These are phyloP conservation scores for Cheumatopsyche charites DNA, from an alignment of 1,140 invertebrate species.

Conservation along the genomic window DNA sequence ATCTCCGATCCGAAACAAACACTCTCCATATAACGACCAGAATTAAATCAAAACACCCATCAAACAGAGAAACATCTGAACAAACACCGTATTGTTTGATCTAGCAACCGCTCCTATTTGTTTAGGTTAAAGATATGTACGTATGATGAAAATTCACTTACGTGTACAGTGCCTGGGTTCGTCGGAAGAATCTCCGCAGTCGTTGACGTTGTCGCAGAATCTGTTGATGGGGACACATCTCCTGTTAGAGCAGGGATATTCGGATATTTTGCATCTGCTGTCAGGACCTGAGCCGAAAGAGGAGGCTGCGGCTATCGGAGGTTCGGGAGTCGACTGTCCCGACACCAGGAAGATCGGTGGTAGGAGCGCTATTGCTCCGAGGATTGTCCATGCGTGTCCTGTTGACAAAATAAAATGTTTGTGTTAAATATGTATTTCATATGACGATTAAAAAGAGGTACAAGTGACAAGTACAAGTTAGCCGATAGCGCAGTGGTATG, in stretches of 20 bases:
- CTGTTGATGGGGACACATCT: slow-evolving; percentile 79
- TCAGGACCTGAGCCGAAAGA: slow-evolving; percentile 56
- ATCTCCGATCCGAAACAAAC: too few species aligned
- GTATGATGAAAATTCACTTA: slow-evolving; percentile 63
- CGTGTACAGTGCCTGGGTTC: slow-evolving; percentile 85
- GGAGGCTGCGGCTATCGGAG: slow-evolving; percentile 48
- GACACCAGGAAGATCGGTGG: slow-evolving; percentile 8
- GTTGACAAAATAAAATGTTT: background rate
- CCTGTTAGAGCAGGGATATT: slow-evolving; percentile 80
- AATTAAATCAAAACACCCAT: too few species aligned
- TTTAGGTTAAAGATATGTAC: too few species aligned
- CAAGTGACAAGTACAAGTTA: too few species aligned
- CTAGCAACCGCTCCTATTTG: too few species aligned
- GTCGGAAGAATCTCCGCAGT: slow-evolving; percentile 85
- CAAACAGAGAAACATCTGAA: too few species aligned
- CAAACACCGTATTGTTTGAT: too few species aligned
- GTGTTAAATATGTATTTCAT: background rate
- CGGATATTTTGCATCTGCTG: slow-evolving; percentile 73
- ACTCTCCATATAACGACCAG: too few species aligned
- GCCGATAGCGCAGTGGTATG: too few species aligned
- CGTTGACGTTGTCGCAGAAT: slow-evolving; percentile 82
- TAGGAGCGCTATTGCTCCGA: slow-evolving; percentile 19
- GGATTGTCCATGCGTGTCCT: slow-evolving; percentile 7
- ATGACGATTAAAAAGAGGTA: too few species aligned
- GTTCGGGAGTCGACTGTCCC: background rate